phyloP scores from a whole-genome alignment of 2,113 vertebrate species.

The Alethe diademata region DNA sequence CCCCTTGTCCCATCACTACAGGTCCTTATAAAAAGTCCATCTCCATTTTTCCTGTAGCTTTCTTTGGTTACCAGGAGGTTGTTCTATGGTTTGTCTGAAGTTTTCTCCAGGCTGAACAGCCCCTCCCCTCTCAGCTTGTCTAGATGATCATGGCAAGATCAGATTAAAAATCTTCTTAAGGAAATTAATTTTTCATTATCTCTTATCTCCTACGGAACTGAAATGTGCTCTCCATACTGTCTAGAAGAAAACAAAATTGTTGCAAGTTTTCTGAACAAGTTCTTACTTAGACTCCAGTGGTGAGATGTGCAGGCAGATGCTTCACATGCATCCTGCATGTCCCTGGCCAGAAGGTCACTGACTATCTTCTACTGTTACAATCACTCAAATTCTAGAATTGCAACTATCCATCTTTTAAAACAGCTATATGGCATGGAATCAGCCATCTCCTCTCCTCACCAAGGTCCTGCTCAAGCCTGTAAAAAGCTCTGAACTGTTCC shows the following conservation, averaged over 20 bases:
- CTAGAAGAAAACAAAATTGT: background rate
- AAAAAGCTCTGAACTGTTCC: background rate
- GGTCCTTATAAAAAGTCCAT: background rate
- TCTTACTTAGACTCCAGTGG: background rate
- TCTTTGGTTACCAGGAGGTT: background rate
- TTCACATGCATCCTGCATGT: background rate
- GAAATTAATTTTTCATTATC: background rate
- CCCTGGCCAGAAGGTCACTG: background rate
- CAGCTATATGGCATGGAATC: background rate
- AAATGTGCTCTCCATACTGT: background rate
- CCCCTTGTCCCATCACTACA: background rate
- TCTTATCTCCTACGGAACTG: background rate
- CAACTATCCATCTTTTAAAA: background rate
- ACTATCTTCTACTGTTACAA: background rate
- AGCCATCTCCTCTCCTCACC: background rate
- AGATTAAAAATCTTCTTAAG: background rate
- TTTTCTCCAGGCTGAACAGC: background rate
- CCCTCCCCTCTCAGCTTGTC: background rate
- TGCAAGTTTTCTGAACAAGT: background rate
- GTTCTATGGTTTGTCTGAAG: background rate
- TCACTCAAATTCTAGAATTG: background rate
- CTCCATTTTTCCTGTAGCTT: background rate
- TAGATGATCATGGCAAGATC: background rate
- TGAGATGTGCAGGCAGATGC: fast-evolving
- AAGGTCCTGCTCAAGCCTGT: background rate